Evolutionary conservation across 2,113 vertebrate species (phyloP).

Genomic region (Pungitius pungitius): DNA sequence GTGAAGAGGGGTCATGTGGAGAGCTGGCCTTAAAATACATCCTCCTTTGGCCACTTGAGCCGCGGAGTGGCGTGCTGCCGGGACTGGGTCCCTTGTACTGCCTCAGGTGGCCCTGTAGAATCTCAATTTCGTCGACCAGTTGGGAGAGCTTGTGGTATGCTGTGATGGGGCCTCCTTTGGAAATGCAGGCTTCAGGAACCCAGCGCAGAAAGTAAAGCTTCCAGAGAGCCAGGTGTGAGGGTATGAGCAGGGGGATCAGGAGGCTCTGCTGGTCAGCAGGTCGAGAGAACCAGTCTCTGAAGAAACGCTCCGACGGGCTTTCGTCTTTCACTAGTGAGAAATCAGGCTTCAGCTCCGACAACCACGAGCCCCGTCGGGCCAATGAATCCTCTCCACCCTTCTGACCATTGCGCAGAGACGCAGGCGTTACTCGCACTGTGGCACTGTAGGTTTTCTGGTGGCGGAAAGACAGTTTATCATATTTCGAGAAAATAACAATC

Average conservation of each 20-base stretch:
- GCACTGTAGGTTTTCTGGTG: constrained; percentile 91
- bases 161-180: constrained; percentile 84
- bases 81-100: constrained; percentile 79
- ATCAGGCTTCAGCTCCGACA: constrained; percentile 82
- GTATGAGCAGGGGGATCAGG: constrained; percentile 85
- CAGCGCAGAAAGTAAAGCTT: constrained; percentile 96
- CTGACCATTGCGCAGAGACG: constrained; percentile 85
- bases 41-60: constrained; percentile 79
- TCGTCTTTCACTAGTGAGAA: constrained; percentile 73
- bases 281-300: constrained; percentile 88
- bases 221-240: constrained; percentile 90
- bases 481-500: background rate
- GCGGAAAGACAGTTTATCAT: constrained; percentile 17
- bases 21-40: constrained; percentile 88
- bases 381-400: constrained; percentile 79
- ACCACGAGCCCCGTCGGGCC: constrained; percentile 86
- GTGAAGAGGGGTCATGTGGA: constrained; percentile 60
- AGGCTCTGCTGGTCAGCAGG: constrained; percentile 86
- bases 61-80: constrained; percentile 59
- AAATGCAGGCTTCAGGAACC: constrained; percentile 94
- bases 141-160: constrained; percentile 88
- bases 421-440: constrained; percentile 83
- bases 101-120: constrained; percentile 84
- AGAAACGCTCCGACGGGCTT: constrained; percentile 84
- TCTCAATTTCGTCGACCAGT: constrained; percentile 91